A percentile compares a stretch with the other conserved stretches of the same genome.
phyloP scores from a whole-genome alignment of 64 coral and sea anemone genomes.

The Orbicella faveolata region DNA sequence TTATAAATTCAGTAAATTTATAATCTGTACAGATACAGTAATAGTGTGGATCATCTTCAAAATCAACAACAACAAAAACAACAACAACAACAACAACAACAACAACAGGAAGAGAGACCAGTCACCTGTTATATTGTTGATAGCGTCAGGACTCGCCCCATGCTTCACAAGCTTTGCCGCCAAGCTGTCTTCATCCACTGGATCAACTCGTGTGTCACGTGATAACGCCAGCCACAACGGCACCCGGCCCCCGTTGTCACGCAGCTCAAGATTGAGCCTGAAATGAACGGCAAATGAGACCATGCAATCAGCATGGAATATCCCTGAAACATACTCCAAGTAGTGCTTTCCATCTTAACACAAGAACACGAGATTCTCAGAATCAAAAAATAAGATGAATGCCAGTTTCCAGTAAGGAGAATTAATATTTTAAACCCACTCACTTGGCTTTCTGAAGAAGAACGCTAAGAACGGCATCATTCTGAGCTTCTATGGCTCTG shows the following conservation, averaged over 20 bases:
- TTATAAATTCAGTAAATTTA: background rate
- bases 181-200: slow-evolving; percentile 87
- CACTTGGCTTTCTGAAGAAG: slow-evolving; percentile 88
- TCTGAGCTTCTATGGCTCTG: slow-evolving; percentile 83
- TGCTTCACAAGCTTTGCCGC: slow-evolving; percentile 79
- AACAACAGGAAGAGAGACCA: background rate
- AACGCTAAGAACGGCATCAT: slow-evolving; percentile 79
- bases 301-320: background rate
- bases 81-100: too few relatives aligned
- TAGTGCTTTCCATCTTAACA: background rate
- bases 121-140: slow-evolving; percentile 73
- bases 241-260: slow-evolving; percentile 68
- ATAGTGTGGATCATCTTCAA: background rate
- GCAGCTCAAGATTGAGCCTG: slow-evolving; percentile 88
- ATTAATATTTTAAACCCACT: background rate
- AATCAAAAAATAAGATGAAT: background rate
- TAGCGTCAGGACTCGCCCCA: slow-evolving; percentile 84
- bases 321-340: background rate
- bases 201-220: slow-evolving; percentile 67
- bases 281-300: background rate
- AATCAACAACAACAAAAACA: too few relatives aligned
- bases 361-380: too few relatives aligned
- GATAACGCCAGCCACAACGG: slow-evolving; percentile 85
- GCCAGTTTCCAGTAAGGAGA: background rate
- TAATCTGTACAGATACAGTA: too few relatives aligned